Conservation (phyloP, 2,888 invertebrate species). For the Caenorhabditis wallacei region DNA sequence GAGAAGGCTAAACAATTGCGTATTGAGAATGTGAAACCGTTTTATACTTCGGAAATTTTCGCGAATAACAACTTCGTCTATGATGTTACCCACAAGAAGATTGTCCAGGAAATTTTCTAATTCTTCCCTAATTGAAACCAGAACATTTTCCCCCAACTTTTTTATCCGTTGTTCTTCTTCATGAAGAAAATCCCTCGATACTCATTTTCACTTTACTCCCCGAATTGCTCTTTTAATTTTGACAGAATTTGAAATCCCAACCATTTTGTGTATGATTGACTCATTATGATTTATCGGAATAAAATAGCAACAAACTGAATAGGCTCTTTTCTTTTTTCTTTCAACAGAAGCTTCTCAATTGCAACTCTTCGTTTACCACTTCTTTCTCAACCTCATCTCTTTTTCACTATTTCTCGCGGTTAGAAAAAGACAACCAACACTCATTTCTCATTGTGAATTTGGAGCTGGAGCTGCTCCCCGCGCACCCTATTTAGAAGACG, state of each 20-base stretch:
- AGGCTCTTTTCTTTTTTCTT: not conserved
- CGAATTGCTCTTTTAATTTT: conserved; percentile 2
- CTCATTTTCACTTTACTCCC: not conserved
- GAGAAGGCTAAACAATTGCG: conserved; percentile 94
- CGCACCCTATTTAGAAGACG: no score
- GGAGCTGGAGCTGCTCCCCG: no score
- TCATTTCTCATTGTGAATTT: not conserved
- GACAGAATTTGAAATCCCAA: not conserved
- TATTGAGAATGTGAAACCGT: conserved; percentile 91
- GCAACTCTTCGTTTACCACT: not conserved
- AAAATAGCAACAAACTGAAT: not conserved
- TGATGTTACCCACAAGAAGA: conserved; percentile 91
- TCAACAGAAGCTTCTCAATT: not conserved
- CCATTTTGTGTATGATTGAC: not conserved
- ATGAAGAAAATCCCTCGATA: not conserved
- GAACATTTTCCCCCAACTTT: not conserved
- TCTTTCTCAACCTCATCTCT: not conserved
- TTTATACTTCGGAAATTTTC: conserved; percentile 94
- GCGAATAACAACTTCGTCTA: conserved; percentile 92
- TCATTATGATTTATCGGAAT: conserved; percentile 1
- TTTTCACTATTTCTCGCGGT: not conserved
- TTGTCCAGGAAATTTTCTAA: conserved; percentile 87
- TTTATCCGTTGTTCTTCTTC: not conserved
- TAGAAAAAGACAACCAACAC: not conserved
- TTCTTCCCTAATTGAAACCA: no score